Evolutionary conservation across 2,797 vertebrate species (phyloP).

Genomic region (Periophthalmus magnuspinnatus): DNA sequence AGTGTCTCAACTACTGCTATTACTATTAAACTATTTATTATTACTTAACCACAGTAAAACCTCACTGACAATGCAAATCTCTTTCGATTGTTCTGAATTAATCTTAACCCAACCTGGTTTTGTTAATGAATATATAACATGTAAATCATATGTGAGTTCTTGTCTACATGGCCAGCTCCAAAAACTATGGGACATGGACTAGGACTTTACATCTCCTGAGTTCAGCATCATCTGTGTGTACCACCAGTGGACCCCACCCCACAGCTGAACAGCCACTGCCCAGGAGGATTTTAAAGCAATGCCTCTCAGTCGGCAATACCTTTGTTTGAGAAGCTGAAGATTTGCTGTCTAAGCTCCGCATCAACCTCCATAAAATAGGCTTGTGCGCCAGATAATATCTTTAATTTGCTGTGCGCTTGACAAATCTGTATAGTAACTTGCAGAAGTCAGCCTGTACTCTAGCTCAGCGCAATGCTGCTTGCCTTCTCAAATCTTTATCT

Average conservation of each 20-base stretch:
- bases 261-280: background rate
- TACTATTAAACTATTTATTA: background rate
- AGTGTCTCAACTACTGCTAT: background rate
- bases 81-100: background rate
- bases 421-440: conserved; percentile 73
- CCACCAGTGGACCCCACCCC: background rate
- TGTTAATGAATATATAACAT: background rate
- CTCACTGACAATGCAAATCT: background rate
- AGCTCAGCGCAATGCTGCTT: conserved; percentile 54
- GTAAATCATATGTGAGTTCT: background rate
- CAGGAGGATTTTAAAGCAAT: conserved; percentile 16
- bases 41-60: background rate
- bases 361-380: conserved; percentile 75
- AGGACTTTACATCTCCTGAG: background rate
- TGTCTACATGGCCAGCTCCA: background rate
- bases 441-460: conserved; percentile 63
- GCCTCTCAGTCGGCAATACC: conserved; percentile 47
- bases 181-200: background rate
- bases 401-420: conserved; percentile 77
- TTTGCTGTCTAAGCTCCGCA: conserved; percentile 65
- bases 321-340: conserved; percentile 55
- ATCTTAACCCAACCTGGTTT: background rate
- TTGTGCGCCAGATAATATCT: conserved; percentile 75
- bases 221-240: background rate
- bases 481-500: conserved; percentile 74